phyloP scores from a whole-genome alignment of 2,113 vertebrate genomes.

The Nesoenas mayeri region DNA sequence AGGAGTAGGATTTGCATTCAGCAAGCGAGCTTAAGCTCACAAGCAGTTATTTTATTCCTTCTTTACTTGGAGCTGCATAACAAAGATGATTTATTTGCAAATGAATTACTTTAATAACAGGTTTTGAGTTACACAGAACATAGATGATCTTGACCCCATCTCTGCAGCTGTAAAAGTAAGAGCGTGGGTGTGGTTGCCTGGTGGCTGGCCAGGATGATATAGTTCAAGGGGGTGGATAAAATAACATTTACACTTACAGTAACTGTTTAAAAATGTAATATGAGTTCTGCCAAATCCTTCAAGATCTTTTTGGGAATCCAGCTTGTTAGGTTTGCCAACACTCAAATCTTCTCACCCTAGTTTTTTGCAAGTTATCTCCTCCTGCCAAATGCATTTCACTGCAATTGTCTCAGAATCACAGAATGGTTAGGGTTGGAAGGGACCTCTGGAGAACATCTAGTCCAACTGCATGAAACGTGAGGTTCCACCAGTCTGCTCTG shows the following conservation, averaged over 20 bases:
- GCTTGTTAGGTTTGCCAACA: background rate
- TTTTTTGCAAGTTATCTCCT: background rate
- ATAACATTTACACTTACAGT: constrained; percentile 71
- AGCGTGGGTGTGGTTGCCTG: constrained; percentile 58
- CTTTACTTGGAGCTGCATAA: background rate
- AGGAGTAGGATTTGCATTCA: background rate
- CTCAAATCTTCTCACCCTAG: background rate
- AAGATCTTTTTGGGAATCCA: constrained; percentile 7
- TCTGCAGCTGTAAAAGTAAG: constrained; percentile 51
- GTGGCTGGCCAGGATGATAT: constrained; percentile 54
- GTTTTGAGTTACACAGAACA: constrained; percentile 1
- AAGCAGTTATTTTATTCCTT: background rate
- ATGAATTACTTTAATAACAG: constrained; percentile 40
- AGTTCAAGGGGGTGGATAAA: constrained; percentile 62
- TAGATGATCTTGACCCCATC: constrained; percentile 10
- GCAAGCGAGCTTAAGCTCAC: background rate
- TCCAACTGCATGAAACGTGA: background rate
- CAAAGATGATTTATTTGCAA: constrained; percentile 38
- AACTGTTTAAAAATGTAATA: constrained; percentile 66
- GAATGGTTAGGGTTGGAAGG: background rate
- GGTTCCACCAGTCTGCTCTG: background rate
- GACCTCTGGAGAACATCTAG: too few relatives aligned
- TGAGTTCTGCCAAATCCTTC: constrained; percentile 48
- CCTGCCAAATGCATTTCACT: background rate
- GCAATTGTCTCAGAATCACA: background rate